Evolutionary conservation across 2,888 invertebrate genomes (phyloP).

Genomic region (Epinotia nisella): DNA sequence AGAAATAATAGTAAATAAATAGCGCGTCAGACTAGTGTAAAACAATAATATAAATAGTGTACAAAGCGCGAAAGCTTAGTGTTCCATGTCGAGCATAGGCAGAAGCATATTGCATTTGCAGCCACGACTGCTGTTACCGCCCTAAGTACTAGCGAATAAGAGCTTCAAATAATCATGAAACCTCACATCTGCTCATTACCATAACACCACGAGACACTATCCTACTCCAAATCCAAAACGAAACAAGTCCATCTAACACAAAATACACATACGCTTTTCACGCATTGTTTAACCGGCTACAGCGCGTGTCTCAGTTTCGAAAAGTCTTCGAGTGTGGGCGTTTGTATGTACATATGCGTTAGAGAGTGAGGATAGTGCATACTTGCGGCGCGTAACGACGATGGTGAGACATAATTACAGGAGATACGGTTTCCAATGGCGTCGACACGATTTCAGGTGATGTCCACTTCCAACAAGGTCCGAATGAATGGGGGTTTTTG

Average conservation of each 20-base stretch:
- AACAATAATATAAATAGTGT: too few relatives aligned
- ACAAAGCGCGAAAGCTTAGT: too few relatives aligned
- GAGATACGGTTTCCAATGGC: constrained; percentile 7
- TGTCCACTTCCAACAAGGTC: neutral
- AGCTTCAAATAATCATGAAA: constrained; percentile 3
- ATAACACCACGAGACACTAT: constrained; percentile 16
- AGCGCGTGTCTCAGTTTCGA: neutral
- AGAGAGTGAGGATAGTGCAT: constrained; percentile 17
- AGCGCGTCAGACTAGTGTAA: too few relatives aligned
- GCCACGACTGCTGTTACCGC: neutral
- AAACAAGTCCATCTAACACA: neutral
- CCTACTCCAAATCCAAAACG: constrained; percentile 5
- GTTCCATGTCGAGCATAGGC: too few relatives aligned
- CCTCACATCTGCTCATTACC: constrained; percentile 28
- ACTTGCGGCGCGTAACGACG: constrained; percentile 35
- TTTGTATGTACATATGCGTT: constrained; percentile 5
- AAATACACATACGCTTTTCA: constrained; percentile 9
- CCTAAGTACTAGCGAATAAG: neutral
- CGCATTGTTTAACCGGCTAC: too few relatives aligned
- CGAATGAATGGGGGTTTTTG: too few relatives aligned
- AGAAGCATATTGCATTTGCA: too few relatives aligned
- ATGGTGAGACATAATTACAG: constrained; percentile 41
- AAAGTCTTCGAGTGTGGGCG: neutral
- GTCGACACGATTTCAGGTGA: constrained; percentile 11
- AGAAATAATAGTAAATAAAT: too few relatives aligned